These are phyloP conservation scores for Caenorhabditis imperialis DNA, from an alignment of 2,888 invertebrate species.

Conservation along the genomic window DNA sequence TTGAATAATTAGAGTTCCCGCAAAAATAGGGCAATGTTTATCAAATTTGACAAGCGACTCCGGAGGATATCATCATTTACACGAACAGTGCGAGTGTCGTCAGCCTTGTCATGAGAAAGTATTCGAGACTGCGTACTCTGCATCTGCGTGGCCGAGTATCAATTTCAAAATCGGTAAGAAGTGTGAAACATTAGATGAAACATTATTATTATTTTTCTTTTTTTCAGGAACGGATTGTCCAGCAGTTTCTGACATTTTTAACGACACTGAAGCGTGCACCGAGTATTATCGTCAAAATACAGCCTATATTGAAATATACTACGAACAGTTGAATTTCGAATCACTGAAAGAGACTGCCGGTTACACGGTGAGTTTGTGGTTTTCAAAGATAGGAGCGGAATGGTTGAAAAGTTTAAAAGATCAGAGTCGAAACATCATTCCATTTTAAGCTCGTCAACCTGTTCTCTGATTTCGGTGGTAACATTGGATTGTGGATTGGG, in stretches of 20 bases:
- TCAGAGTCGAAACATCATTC: no score
- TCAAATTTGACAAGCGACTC: conserved; percentile 69
- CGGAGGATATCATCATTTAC: conserved; percentile 75
- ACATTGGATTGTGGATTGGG: conserved; percentile 78
- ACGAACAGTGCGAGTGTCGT: conserved; percentile 67
- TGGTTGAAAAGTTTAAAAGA: conserved; percentile 2
- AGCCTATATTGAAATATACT: conserved; percentile 78
- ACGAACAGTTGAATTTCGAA: conserved; percentile 78
- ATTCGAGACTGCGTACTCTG: conserved; percentile 78
- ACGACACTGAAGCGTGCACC: conserved; percentile 74
- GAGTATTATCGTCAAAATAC: conserved; percentile 77
- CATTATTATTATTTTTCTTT: no score
- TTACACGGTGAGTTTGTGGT: conserved; percentile 73
- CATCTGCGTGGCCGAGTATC: conserved; percentile 77
- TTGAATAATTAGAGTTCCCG: no score
- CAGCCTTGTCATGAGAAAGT: conserved; percentile 76
- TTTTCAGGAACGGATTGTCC: conserved; percentile 70
- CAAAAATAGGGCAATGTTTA: conserved; percentile 72
- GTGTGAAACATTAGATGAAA: no score
- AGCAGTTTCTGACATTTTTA: conserved; percentile 70
- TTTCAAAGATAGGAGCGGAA: neutral
- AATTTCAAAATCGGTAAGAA: conserved; percentile 75
- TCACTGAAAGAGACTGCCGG: conserved; percentile 77
- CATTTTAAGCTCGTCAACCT: conserved; percentile 78
- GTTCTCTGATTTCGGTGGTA: conserved; percentile 78